Conservation (phyloP, 2,888 invertebrate genomes). For the Orthosia cruda region DNA sequence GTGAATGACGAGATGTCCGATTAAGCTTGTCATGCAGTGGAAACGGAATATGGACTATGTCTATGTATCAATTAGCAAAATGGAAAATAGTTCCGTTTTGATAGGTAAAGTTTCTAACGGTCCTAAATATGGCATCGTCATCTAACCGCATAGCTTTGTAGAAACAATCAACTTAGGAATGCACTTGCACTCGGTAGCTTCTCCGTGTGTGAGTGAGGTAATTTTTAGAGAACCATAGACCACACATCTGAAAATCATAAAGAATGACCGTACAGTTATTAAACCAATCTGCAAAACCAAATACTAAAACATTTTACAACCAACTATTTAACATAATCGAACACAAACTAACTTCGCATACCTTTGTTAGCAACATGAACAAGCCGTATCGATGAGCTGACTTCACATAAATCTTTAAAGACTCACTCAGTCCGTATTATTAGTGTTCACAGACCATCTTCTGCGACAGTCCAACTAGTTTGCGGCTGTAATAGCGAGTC, state of each 20-base stretch:
- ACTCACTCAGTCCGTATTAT: constrained; percentile 64
- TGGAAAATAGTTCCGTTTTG: neutral
- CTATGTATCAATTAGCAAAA: neutral
- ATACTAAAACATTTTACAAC: neutral
- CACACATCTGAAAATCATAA: neutral
- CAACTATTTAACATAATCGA: constrained; percentile 9
- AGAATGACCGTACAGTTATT: neutral
- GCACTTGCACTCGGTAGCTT: neutral
- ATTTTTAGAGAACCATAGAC: neutral
- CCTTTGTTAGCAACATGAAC: constrained; percentile 49
- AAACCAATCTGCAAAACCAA: neutral
- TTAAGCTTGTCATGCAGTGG: constrained; percentile 32
- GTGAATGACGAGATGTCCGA: constrained; percentile 55
- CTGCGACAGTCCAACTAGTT: constrained; percentile 67
- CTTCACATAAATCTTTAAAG: constrained; percentile 69
- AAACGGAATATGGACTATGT: too few species aligned
- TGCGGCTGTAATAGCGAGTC: constrained; percentile 64
- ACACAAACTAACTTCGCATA: too few species aligned
- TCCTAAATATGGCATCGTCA: neutral
- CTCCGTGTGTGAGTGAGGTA: neutral
- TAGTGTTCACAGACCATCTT: constrained; percentile 68
- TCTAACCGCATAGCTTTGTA: too few species aligned
- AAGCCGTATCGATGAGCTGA: constrained; percentile 54
- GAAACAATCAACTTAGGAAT: neutral
- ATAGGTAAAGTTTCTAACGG: neutral